These are phyloP conservation scores for Hybos culiciformis DNA, from an alignment of 2,888 invertebrate species.

Conservation along the genomic window DNA sequence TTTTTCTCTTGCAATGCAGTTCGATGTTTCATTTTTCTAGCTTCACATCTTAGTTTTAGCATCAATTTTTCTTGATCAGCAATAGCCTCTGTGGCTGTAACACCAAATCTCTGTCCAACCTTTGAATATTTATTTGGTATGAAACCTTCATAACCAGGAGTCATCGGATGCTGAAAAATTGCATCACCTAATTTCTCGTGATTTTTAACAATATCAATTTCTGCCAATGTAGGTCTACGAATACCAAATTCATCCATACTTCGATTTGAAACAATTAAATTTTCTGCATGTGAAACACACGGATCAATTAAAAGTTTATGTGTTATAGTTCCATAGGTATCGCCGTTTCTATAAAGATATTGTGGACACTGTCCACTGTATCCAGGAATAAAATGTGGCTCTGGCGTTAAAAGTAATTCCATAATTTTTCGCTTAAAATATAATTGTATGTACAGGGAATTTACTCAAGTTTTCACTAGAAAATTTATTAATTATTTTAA, in stretches of 20 bases:
- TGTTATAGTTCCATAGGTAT: constrained; percentile 60
- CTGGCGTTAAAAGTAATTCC: constrained; percentile 38
- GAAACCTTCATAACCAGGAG: constrained; percentile 59
- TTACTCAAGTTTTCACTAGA: too few relatives aligned
- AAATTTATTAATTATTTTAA: too few relatives aligned
- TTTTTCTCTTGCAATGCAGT: constrained; percentile 23
- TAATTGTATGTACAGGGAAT: too few relatives aligned
- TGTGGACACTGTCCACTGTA: constrained; percentile 68
- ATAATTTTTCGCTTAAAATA: too few relatives aligned
- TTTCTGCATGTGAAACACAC: constrained; percentile 55
- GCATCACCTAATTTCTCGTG: constrained; percentile 52
- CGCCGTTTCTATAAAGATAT: constrained; percentile 57
- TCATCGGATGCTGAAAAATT: constrained; percentile 56
- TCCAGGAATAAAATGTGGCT: constrained; percentile 65
- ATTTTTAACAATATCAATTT: constrained; percentile 51
- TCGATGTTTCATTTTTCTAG: constrained; percentile 22
- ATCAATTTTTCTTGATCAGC: constrained; percentile 55
- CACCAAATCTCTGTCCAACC: constrained; percentile 57
- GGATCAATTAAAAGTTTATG: constrained; percentile 63
- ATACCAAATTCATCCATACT: constrained; percentile 31
- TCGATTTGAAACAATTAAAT: constrained; percentile 48
- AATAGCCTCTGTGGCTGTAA: constrained; percentile 57
- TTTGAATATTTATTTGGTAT: constrained; percentile 48
- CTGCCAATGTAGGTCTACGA: constrained; percentile 48
- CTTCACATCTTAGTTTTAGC: constrained; percentile 42